Evolutionary conservation across 2,888 invertebrate species (phyloP).

Genomic region (Pachymerium ferrugineum): DNA sequence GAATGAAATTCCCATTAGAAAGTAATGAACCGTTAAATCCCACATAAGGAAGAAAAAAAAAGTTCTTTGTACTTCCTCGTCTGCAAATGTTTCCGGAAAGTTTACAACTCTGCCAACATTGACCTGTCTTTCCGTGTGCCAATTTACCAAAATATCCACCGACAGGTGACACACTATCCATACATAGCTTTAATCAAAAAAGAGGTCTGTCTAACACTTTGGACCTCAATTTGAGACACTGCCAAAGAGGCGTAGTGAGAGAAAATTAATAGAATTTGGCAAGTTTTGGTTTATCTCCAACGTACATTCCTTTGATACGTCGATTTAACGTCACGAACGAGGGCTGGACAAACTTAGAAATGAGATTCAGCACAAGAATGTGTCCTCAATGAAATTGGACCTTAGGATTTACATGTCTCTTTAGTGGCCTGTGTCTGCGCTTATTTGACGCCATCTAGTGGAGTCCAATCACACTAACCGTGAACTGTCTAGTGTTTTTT

Average conservation of each 20-base stretch:
- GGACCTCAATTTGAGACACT: background rate
- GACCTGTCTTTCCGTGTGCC: conserved; percentile 8
- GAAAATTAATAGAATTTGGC: conserved; percentile 22
- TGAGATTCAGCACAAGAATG: conserved; percentile 18
- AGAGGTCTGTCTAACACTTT: background rate
- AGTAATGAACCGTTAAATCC: no score
- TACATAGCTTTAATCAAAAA: background rate
- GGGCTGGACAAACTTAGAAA: background rate
- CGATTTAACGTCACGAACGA: conserved; percentile 2
- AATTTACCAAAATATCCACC: conserved; percentile 6
- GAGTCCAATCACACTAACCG: background rate
- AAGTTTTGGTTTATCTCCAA: background rate
- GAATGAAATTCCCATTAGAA: no score
- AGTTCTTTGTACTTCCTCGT: no score
- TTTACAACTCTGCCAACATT: background rate
- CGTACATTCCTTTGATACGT: conserved; percentile 1
- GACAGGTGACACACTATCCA: background rate
- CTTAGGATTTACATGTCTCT: background rate
- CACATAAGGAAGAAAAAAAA: no score
- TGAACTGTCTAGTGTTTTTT: background rate
- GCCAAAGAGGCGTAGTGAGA: background rate
- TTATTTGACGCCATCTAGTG: background rate
- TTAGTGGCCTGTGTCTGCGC: background rate
- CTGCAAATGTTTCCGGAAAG: background rate
- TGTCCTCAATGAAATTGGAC: background rate